Evolutionary conservation across 2,797 vertebrate species (phyloP).

Genomic region (Takifugu ocellatus): DNA sequence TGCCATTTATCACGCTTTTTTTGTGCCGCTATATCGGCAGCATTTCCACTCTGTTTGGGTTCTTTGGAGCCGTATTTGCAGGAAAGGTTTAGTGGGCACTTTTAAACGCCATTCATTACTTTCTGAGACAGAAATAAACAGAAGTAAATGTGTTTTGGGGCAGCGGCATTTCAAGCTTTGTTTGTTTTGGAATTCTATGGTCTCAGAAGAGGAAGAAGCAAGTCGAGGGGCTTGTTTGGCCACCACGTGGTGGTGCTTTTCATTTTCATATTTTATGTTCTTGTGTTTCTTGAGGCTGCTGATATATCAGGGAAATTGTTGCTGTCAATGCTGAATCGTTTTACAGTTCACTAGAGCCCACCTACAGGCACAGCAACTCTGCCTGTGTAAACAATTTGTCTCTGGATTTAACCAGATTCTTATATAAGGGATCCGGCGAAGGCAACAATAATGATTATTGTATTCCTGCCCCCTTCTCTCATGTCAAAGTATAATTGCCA

Average conservation of each 20-base stretch:
- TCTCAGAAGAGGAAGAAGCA: too few species aligned
- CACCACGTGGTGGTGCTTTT: too few species aligned
- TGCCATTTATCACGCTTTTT: slow-evolving; percentile 8
- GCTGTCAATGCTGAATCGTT: slow-evolving; percentile 43
- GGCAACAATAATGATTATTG: slow-evolving; percentile 9
- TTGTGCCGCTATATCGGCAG: too few species aligned
- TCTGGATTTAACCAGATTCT: slow-evolving; percentile 29
- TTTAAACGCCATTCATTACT: too few species aligned
- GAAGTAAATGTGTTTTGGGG: too few species aligned
- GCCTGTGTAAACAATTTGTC: slow-evolving; percentile 51
- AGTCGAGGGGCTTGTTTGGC: too few species aligned
- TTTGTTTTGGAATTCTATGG: too few species aligned
- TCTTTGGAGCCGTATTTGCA: too few species aligned
- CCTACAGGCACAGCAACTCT: slow-evolving; percentile 33
- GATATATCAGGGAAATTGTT: slow-evolving; percentile 25
- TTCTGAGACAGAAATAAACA: background rate
- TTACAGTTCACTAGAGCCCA: slow-evolving; percentile 53
- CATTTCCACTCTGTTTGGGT: too few species aligned
- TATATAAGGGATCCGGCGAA: slow-evolving; percentile 24
- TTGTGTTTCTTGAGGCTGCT: slow-evolving; percentile 12
- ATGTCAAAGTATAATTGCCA: slow-evolving; percentile 19
- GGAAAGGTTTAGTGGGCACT: too few species aligned
- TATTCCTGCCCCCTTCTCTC: slow-evolving; percentile 6
- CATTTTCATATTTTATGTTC: too few species aligned
- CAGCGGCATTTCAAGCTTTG: too few species aligned